Conservation (phyloP, 2,113 vertebrate species). For the Microcebus tavaratra region DNA sequence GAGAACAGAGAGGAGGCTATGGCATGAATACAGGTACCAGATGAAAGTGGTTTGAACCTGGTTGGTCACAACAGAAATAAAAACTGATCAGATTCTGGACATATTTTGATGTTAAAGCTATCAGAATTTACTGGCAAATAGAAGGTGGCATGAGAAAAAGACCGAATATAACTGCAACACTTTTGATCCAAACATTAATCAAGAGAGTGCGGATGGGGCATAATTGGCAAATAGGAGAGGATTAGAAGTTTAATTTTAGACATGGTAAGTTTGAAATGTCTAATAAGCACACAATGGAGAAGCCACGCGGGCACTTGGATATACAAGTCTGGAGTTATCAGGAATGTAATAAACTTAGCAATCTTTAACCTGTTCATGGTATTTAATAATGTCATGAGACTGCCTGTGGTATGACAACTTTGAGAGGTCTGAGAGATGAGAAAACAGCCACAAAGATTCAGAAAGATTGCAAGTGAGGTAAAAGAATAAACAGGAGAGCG, state of each 20-base stretch:
- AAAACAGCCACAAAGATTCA: background rate
- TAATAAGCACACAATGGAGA: background rate
- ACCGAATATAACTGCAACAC: background rate
- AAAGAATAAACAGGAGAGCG: background rate
- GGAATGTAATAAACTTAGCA: background rate
- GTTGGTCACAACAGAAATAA: background rate
- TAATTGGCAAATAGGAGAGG: background rate
- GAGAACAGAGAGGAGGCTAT: background rate
- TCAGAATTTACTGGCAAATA: background rate
- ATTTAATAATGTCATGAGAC: background rate
- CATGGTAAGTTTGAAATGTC: background rate
- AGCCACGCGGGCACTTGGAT: background rate
- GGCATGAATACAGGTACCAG: background rate
- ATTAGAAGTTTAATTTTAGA: background rate
- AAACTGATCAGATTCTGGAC: background rate
- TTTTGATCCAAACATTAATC: background rate
- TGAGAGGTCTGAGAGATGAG: background rate
- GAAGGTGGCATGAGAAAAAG: background rate
- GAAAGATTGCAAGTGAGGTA: background rate
- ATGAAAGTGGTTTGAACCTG: background rate
- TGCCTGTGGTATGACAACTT: background rate
- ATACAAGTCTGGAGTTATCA: background rate
- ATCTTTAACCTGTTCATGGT: background rate
- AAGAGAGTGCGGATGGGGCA: background rate
- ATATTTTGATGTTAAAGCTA: background rate